Evolutionary conservation across 2,113 vertebrate genomes (phyloP).

Genomic region (Corythaixoides concolor): DNA sequence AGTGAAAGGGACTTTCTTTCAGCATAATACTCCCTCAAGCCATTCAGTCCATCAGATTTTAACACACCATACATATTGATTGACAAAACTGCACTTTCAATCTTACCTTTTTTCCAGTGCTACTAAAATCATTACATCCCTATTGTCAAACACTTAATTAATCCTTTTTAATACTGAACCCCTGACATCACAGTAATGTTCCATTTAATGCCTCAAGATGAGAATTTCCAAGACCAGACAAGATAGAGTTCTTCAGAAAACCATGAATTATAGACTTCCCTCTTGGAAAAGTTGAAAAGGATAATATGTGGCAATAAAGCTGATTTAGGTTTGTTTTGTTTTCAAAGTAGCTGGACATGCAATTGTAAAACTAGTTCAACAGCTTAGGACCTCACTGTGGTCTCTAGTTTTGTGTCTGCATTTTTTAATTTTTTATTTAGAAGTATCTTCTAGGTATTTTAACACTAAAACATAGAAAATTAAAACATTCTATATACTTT

Average conservation of each 20-base stretch:
- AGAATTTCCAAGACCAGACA: not conserved
- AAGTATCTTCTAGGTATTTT: not conserved
- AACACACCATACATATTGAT: not conserved
- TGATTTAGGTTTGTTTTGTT: not conserved
- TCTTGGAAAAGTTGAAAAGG: not conserved
- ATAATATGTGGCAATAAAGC: not conserved
- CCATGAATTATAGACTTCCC: accelerated
- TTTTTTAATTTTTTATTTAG: not conserved
- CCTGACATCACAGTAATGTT: not conserved
- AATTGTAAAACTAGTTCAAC: not conserved
- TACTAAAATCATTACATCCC: not conserved
- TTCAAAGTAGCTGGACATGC: not conserved
- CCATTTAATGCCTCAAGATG: not conserved
- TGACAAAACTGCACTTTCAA: not conserved
- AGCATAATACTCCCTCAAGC: not conserved
- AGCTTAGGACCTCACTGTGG: not conserved
- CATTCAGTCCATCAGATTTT: not conserved
- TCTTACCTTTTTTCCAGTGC: not conserved
- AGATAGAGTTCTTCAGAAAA: not conserved
- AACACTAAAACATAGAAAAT: not conserved
- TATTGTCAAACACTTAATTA: not conserved
- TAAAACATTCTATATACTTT: not conserved
- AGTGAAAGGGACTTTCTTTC: not conserved
- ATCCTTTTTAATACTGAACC: not conserved
- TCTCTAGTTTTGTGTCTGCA: not conserved